Evolutionary conservation across 2,113 vertebrate species (phyloP).

Genomic region (Spea multiplicata): DNA sequence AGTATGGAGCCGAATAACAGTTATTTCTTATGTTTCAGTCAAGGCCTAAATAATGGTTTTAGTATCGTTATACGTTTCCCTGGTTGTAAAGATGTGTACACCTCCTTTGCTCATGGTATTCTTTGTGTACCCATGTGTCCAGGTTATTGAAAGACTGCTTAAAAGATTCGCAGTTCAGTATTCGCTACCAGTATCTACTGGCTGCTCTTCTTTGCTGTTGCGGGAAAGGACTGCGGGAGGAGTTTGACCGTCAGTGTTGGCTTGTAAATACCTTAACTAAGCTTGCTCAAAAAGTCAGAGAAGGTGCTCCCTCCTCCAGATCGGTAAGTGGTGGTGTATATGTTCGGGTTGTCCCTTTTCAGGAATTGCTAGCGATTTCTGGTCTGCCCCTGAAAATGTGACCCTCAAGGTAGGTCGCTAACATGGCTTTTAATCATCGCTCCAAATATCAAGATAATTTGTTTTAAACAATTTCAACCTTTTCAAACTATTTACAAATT

Average conservation of each 20-base stretch:
- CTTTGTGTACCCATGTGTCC: constrained; percentile 5
- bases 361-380: too few relatives aligned
- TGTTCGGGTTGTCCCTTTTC: background rate
- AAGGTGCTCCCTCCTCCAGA: constrained; percentile 74
- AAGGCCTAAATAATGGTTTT: too few relatives aligned
- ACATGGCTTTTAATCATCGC: too few relatives aligned
- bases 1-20: background rate
- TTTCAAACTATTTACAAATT: too few relatives aligned
- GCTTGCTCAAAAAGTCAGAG: constrained; percentile 84
- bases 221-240: constrained; percentile 83
- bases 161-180: constrained; percentile 95
- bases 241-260: constrained; percentile 92
- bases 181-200: constrained; percentile 91
- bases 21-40: too few relatives aligned
- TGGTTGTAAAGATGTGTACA: too few relatives aligned
- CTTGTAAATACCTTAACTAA: constrained; percentile 80
- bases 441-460: too few relatives aligned
- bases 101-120: background rate
- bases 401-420: too few relatives aligned
- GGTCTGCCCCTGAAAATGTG: too few relatives aligned
- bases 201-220: constrained; percentile 90
- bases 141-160: constrained; percentile 93
- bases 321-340: constrained; percentile 68
- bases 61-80: too few relatives aligned
- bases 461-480: too few relatives aligned